phyloP scores from a whole-genome alignment of 2,797 vertebrate species.

The Luscinia megarhynchos region DNA sequence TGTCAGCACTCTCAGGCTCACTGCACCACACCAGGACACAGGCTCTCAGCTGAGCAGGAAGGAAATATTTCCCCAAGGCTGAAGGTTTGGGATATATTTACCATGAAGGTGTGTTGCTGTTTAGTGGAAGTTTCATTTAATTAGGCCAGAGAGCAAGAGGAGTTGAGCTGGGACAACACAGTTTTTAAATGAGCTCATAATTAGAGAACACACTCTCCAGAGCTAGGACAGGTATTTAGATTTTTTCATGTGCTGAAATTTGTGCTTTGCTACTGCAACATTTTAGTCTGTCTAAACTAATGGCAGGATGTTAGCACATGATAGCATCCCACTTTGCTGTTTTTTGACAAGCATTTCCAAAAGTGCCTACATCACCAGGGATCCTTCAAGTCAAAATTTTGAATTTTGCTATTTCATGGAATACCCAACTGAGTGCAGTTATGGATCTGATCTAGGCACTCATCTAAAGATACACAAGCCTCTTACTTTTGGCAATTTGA shows the following conservation, averaged over 20 bases:
- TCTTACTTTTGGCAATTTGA: neutral
- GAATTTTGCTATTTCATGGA: neutral
- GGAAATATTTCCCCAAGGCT: neutral
- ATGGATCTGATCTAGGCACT: neutral
- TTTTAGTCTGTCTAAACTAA: neutral
- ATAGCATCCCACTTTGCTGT: neutral
- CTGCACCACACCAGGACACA: accelerated
- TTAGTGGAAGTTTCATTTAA: slow-evolving; percentile 17
- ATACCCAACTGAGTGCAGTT: neutral
- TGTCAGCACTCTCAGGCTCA: neutral
- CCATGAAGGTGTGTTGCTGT: neutral
- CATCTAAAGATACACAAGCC: neutral
- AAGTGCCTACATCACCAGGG: neutral
- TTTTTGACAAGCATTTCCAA: neutral
- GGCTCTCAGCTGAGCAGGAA: neutral
- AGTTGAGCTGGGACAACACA: neutral
- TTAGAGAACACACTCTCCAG: neutral
- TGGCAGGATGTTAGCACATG: neutral
- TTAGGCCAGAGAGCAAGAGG: neutral
- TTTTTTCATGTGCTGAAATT: neutral
- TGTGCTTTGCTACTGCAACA: neutral
- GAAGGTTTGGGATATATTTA: neutral
- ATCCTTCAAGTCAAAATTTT: neutral
- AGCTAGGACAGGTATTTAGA: neutral
- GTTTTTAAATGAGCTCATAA: neutral